These are phyloP conservation scores for Ceratoteleas bidentatus DNA, from an alignment of 1,140 invertebrate genomes.

Conservation along the genomic window DNA sequence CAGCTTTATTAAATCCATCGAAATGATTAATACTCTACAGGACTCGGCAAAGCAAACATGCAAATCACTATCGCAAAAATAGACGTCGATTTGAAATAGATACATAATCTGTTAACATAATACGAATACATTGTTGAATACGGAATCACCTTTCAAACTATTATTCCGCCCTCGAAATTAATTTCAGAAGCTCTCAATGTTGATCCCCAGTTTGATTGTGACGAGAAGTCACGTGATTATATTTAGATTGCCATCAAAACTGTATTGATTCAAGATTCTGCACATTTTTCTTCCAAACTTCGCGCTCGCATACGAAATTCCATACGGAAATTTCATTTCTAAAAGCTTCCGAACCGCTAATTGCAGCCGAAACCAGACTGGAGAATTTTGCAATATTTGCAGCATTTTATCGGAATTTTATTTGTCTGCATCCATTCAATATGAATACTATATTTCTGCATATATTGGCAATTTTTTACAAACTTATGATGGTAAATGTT, in stretches of 20 bases:
- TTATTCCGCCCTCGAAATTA: slow-evolving; percentile 33
- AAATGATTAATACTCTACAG: not conserved
- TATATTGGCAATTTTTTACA: too few species aligned
- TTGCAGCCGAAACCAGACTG: too few species aligned
- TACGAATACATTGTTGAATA: slow-evolving; percentile 12
- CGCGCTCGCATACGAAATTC: not conserved
- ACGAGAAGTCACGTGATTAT: slow-evolving; percentile 34
- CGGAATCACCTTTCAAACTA: slow-evolving; percentile 28
- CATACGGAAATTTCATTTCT: not conserved
- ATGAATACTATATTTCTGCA: too few species aligned
- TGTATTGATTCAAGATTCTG: slow-evolving; percentile 10
- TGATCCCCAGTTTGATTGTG: slow-evolving; percentile 37
- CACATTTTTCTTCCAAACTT: not conserved
- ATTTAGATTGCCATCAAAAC: slow-evolving; percentile 22
- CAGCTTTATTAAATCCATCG: not conserved
- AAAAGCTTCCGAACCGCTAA: not conserved
- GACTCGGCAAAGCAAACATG: not conserved
- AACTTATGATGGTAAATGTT: too few species aligned
- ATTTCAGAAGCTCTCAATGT: slow-evolving; percentile 36
- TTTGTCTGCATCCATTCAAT: too few species aligned
- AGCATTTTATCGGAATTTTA: too few species aligned
- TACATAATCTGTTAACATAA: slow-evolving; percentile 13
- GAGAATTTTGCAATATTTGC: too few species aligned
- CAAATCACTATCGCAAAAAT: slow-evolving; percentile 6
- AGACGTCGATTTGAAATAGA: not conserved